Conservation (phyloP, 2,888 invertebrate species). For the Augiades crinisus region DNA sequence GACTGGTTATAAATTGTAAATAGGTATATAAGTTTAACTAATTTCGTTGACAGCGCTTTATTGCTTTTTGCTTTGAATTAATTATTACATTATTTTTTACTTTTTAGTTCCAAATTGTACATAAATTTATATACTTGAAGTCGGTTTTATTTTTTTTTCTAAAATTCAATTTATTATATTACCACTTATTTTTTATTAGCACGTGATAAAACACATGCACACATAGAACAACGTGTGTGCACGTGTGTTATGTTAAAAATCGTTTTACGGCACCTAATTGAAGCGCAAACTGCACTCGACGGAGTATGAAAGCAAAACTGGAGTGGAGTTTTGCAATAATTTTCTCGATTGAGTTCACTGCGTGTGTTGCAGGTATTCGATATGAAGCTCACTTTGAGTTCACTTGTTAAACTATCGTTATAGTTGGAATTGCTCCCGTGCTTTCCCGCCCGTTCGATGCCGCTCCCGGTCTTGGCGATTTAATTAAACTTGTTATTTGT, state of each 20-base stretch:
- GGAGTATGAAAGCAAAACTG: constrained; percentile 34
- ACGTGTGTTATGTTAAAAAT: not conserved
- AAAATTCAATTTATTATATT: too few species aligned
- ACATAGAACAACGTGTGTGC: too few species aligned
- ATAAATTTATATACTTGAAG: too few species aligned
- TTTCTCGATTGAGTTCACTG: constrained; percentile 52
- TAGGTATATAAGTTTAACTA: too few species aligned
- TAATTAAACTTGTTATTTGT: constrained; percentile 80
- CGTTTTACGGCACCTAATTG: constrained; percentile 10
- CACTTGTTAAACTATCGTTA: constrained; percentile 75
- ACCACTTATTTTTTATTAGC: too few species aligned
- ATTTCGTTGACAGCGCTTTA: too few species aligned
- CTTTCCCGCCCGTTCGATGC: constrained; percentile 40
- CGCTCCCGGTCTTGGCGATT: constrained; percentile 70
- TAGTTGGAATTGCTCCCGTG: constrained; percentile 64
- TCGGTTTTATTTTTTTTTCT: too few species aligned
- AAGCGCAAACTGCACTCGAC: not conserved
- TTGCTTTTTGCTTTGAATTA: too few species aligned
- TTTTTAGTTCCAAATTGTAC: too few species aligned
- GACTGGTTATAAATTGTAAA: too few species aligned
- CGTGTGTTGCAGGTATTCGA: constrained; percentile 54
- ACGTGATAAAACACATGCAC: too few species aligned
- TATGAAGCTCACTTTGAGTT: constrained; percentile 68
- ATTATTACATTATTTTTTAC: too few species aligned
- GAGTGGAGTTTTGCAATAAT: constrained; percentile 41